Base-by-base conservation (phyloP, 2,113 vertebrate genomes). In the human (Homo sapiens) region DNA sequence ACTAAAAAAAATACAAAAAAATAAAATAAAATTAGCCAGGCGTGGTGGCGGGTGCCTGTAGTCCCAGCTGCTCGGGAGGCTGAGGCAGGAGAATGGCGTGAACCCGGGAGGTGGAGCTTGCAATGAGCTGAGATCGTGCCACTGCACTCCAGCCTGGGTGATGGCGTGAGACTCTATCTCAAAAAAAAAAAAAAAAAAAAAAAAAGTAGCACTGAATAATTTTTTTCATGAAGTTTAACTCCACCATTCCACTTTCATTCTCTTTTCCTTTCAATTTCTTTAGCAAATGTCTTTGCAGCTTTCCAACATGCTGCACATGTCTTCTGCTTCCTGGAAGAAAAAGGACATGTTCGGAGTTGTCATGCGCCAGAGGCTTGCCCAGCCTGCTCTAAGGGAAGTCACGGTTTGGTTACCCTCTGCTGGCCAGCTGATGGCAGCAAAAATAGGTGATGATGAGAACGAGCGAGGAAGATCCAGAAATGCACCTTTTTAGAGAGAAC, bases 361-460 rank as follows among this genome's bases (percentile, higher is more conserved):
- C 16, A 38, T 17, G 43, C 52, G 38, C 27, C 0, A 52, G 17
- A 78, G 75, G 8, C 27, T 57, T 73, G 5, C 32, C 40, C 32
- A 30, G n/a, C 72, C 2, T 59, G 45, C 80, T 93, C 79, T 81
- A 61, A 85, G 20, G 73, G 79, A 85, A 95, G 90, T 35, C 61
- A 86, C 89, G 61, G 52, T 86, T 91, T 91, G 25, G 64, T 83
- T 70, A 2, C 72, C 64, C 80, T 68, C 93, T 97, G 61, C 73
- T 86, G 94, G 72, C 83, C 61, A 94, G 61, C 52, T 45, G 48
- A 89, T 73, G 55, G 82, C 86, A 86, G 66, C 78, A 90, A 93
- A 92, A 89, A 78, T 30, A 57, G 78, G 23, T 38, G 27, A 57
- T 27, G 40, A 20, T 18, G 61, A 66, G 45, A 66, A 66, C 45